Evolutionary conservation across 2,113 vertebrate genomes (phyloP), one percentile per base, ranked within the genome.

Genomic region (Zapus hudsonius): DNA sequence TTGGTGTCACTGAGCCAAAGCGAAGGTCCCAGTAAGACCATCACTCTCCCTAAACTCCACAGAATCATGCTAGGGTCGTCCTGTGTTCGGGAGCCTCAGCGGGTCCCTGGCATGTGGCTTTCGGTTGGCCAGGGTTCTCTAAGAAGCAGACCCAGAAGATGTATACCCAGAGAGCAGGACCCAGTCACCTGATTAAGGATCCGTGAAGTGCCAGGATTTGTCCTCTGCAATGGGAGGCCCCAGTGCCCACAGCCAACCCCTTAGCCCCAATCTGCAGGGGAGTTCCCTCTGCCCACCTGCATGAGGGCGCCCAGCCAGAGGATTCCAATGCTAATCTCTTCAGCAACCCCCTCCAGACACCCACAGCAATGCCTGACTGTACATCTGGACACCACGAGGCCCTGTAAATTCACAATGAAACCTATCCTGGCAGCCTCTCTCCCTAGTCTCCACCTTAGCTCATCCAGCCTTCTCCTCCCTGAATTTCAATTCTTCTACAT

Each of bases 101-200:
- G 17, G 44, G 4, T 15, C 16, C 61, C 59, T 16, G 29, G 33
- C 31, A 57, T 66, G 47, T 23, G 66, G 33, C 8, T 38, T 40
- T 47, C 38, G 40, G 33, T 40, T 67, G 25, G 11, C n/a, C 47
- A 44, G 63, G 36, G 33, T 47, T 57, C 69, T 66, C 82, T 33
- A 44, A 27, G 75, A 70, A 59, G 61, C 13, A 84, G 33, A 88
- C n/a, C 25, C 15, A 33, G 0, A 66, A 44, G 70, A 42, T 20
- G 25, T 42, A 36, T 27, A 11, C 23, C 66, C 0, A 2, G 17
- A n/a, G 33, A 40, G 6, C 3, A 33, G 22, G 40, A 44, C 11
- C 5, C 22, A 3, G 55, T 15, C 59, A 55, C 0, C 1, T 1
- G 7, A 17, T 23, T 27, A 1, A 0, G 0, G 29, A 42, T 3